phyloP scores from a whole-genome alignment of 2,797 vertebrate genomes.

The Masticophis lateralis region DNA sequence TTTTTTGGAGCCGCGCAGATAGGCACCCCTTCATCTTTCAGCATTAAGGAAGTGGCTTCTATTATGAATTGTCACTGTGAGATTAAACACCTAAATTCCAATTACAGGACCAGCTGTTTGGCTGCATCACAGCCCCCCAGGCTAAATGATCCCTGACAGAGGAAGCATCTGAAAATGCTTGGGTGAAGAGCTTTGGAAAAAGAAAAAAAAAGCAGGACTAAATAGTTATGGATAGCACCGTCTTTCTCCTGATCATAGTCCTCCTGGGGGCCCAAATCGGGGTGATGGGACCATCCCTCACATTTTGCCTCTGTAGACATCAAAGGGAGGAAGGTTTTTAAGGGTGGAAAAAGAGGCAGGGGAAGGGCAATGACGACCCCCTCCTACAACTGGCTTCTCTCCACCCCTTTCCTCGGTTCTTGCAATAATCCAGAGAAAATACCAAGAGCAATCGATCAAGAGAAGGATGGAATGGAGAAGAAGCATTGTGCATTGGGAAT shows the following conservation, averaged over 20 bases:
- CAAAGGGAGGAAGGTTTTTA: not conserved
- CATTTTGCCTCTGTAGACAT: not conserved
- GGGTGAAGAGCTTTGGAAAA: not conserved
- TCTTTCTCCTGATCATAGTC: not conserved
- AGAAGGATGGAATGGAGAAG: not conserved
- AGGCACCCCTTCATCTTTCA: not conserved
- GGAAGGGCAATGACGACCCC: not conserved
- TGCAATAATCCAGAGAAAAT: not conserved
- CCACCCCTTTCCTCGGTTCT: not conserved
- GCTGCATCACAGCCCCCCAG: not conserved
- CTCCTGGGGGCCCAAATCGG: not conserved
- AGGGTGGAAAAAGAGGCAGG: not conserved
- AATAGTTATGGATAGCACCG: not conserved
- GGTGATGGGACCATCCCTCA: not conserved
- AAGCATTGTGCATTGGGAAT: not conserved
- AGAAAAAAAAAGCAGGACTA: not conserved
- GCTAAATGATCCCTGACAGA: slow-evolving; percentile 13
- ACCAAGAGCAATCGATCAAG: not conserved
- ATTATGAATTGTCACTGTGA: not conserved
- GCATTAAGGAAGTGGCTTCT: not conserved
- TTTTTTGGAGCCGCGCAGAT: not conserved
- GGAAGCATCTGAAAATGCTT: not conserved
- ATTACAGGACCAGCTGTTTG: slow-evolving; percentile 27
- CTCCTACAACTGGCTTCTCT: not conserved
- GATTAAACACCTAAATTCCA: slow-evolving; percentile 27